A percentile compares a stretch with the other conserved stretches of the same genome.
Conservation (phyloP, 2,797 vertebrate species). For the Rousettus madagascariensis region DNA sequence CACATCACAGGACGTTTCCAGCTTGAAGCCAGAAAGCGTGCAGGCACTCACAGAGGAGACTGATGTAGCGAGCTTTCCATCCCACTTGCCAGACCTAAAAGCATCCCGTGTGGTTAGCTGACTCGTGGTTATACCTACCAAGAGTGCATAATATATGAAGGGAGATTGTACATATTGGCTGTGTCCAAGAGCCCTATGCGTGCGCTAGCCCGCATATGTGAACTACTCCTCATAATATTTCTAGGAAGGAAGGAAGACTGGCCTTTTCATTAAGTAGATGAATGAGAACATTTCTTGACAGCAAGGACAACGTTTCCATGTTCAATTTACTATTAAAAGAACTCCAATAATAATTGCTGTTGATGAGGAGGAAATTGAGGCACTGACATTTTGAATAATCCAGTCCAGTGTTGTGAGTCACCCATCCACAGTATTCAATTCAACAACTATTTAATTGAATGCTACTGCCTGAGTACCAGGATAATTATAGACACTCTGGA, state of each 20-base stretch:
- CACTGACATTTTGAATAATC: constrained; percentile 65
- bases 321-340: constrained; percentile 72
- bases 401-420: constrained; percentile 60
- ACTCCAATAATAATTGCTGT: constrained; percentile 52
- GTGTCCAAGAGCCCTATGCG: not conserved
- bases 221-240: not conserved
- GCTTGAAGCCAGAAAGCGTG: constrained; percentile 76
- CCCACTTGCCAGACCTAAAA: constrained; percentile 62
- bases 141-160: constrained; percentile 39
- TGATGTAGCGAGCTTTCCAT: constrained; percentile 53
- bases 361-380: constrained; percentile 70
- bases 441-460: constrained; percentile 68
- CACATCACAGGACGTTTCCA: constrained; percentile 73
- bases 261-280: constrained; percentile 64
- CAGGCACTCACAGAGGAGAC: constrained; percentile 66
- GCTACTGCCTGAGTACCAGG: constrained; percentile 36
- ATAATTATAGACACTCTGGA: constrained; percentile 70
- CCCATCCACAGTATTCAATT: constrained; percentile 51
- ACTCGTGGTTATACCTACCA: constrained; percentile 62
- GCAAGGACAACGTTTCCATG: constrained; percentile 66
- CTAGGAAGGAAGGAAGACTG: constrained; percentile 64
- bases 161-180: constrained; percentile 19
- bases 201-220: not conserved
- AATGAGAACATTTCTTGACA: constrained; percentile 65
- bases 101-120: constrained; percentile 69